phyloP scores from a whole-genome alignment of 2,797 vertebrate species.

The Phoxinus dragarum region DNA sequence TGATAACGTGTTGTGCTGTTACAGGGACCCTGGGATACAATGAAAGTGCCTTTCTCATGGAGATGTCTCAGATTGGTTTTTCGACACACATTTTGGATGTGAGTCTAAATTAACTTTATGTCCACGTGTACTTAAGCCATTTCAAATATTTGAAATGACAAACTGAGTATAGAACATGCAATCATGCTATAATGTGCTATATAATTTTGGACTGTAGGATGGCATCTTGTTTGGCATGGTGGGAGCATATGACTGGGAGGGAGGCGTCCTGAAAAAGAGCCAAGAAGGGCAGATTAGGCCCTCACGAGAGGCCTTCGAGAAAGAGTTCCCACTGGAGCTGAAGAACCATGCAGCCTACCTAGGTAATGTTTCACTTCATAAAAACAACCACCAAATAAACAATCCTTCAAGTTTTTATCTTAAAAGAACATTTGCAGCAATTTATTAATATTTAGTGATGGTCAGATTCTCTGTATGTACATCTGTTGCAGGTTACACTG shows the following conservation, averaged over 20 bases:
- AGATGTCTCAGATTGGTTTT: conserved; percentile 98
- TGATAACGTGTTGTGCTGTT: conserved; percentile 26
- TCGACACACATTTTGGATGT: conserved; percentile 90
- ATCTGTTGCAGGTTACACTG: conserved; percentile 85
- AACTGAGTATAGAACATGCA: background rate
- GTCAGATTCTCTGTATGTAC: conserved; percentile 11
- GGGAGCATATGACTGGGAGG: conserved; percentile 96
- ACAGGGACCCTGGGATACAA: conserved; percentile 90
- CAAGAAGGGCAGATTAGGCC: conserved; percentile 76
- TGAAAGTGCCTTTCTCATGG: conserved; percentile 92
- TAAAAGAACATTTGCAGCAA: background rate
- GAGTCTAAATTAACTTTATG: conserved; percentile 55
- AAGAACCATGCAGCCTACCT: conserved; percentile 94
- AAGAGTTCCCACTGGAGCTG: conserved; percentile 88
- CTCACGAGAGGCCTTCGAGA: conserved; percentile 82
- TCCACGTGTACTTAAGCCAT: background rate
- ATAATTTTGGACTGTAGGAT: conserved; percentile 76
- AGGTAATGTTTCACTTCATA: conserved; percentile 73
- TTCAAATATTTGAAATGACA: background rate
- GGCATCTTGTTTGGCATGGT: conserved; percentile 94
- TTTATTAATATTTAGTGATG: background rate
- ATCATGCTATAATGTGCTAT: background rate
- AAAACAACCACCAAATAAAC: background rate
- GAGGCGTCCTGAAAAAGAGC: conserved; percentile 87
- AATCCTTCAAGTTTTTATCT: background rate